These are phyloP conservation scores for Electrophaes corylata DNA, from an alignment of 2,888 invertebrate species.

Conservation along the genomic window DNA sequence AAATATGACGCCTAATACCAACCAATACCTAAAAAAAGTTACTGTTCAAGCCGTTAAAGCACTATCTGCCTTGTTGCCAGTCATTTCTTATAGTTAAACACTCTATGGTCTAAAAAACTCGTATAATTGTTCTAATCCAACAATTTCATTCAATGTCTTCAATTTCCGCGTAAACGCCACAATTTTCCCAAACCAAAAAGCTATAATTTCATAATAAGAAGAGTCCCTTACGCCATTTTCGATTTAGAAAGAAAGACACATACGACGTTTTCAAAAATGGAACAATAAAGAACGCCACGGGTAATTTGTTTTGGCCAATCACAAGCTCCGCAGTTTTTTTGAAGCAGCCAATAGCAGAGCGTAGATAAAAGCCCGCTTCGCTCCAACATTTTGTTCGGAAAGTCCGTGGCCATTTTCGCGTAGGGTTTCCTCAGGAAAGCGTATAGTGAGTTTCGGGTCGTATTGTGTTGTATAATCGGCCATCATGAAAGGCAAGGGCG, in stretches of 20 bases:
- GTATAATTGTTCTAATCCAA: slow-evolving; percentile 69
- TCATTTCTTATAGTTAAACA: slow-evolving; percentile 38
- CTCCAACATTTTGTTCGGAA: slow-evolving; percentile 57
- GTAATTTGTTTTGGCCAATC: slow-evolving; percentile 85
- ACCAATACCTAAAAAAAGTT: too few relatives aligned
- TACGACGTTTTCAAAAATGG: slow-evolving; percentile 67
- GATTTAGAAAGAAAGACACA: slow-evolving; percentile 39
- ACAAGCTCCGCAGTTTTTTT: slow-evolving; percentile 74
- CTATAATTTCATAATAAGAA: slow-evolving; percentile 32
- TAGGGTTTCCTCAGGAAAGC: slow-evolving; percentile 53
- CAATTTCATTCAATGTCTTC: slow-evolving; percentile 55
- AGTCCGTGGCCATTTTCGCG: slow-evolving; percentile 62
- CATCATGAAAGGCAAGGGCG: slow-evolving; percentile 80
- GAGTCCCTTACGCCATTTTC: slow-evolving; percentile 51
- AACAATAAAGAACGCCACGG: slow-evolving; percentile 73
- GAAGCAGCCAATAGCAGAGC: slow-evolving; percentile 80
- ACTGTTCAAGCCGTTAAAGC: too few relatives aligned
- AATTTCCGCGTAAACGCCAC: slow-evolving; percentile 42
- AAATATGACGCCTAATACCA: too few relatives aligned
- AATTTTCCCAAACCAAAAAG: slow-evolving; percentile 41
- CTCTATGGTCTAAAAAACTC: slow-evolving; percentile 53
- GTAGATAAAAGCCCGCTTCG: slow-evolving; percentile 75
- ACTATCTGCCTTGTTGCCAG: too few relatives aligned
- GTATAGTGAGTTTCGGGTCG: slow-evolving; percentile 68
- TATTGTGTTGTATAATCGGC: slow-evolving; percentile 83